Evolutionary conservation across 2,888 invertebrate genomes (phyloP), one percentile per base, ranked within the genome.

Genomic region (Latheticus oryzae): DNA sequence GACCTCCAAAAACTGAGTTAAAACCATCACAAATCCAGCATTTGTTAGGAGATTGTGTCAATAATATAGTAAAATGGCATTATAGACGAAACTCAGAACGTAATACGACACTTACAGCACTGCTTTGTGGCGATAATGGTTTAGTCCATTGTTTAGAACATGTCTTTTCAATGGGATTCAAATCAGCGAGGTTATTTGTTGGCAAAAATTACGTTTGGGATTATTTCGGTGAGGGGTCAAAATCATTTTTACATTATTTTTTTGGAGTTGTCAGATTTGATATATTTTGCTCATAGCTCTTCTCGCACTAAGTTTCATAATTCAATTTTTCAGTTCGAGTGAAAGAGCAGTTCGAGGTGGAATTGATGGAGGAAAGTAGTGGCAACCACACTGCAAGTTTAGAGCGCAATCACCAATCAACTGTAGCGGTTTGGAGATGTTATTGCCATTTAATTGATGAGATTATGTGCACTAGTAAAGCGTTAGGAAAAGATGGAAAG

Each of bases 171-270:
- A 90, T 90, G 71, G 98, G 98, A 3, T 97, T 97, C 78, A 93
- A 94, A 70, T 96, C 96, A 3, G 87, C 93, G 1, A 84, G 97
- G 57, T 85, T 97, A 68, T 97, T 98, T 78, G 91, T 95, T 15
- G 88, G 91, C 68, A 96, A 97, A 81, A 87, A 96, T 65, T 98
- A 95, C 76, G 89, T 98, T 63, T 99, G 99, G 99, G 98, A 99
- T 79, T 99, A 94, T 80, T 90, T 98, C 73, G 90, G 97, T 96
- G 16, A 2, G 15, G n/a, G 1, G n/a, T 16, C 7, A 3, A 9
- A 28, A 11, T 28, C 2, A 11, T 28, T 28, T 28, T 11, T 28
- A n/a, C n/a, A 9, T 28, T 19, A 19, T 5, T n/a, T n/a, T n/a
- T n/a, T n/a, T 19, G 80, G 83, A 28, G 11, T n/a, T n/a, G n/a